Percentiles rank a stretch among this genome's conserved stretches.
phyloP scores from a whole-genome alignment of 2,113 vertebrate species.

The Tetrax tetrax region DNA sequence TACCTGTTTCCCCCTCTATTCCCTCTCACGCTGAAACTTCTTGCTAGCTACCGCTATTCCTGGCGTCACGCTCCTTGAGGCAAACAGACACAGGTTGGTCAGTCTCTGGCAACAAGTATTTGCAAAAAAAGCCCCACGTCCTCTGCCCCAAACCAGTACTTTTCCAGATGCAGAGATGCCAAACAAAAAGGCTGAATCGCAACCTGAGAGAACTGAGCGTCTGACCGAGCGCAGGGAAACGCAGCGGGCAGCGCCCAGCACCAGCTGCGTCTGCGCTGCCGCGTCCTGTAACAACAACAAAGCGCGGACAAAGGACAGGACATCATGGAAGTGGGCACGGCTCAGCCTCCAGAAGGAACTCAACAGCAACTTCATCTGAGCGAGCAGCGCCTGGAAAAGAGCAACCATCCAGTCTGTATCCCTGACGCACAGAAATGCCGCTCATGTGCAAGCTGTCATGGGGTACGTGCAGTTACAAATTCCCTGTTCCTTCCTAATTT shows the following conservation, averaged over 20 bases:
- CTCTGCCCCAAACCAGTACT: background rate
- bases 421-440: background rate
- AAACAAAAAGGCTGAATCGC: background rate
- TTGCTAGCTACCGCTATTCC: background rate
- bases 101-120: background rate
- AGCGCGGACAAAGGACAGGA: background rate
- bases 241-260: background rate
- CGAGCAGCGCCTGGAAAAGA: background rate
- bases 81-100: background rate
- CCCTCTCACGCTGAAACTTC: background rate
- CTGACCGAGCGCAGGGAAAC: rapidly evolving
- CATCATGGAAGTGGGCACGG: background rate
- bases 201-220: background rate
- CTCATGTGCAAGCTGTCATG: rapidly evolving
- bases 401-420: background rate
- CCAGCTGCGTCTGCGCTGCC: background rate
- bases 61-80: background rate
- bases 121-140: background rate
- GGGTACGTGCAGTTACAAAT: background rate
- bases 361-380: background rate
- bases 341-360: background rate
- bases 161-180: background rate
- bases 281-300: background rate
- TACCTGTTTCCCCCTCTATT: background rate
- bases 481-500: background rate